Percentiles rank a stretch among this genome's conserved stretches.
phyloP scores from a whole-genome alignment of 1,140 invertebrate genomes.

The Trichonephila clavata region DNA sequence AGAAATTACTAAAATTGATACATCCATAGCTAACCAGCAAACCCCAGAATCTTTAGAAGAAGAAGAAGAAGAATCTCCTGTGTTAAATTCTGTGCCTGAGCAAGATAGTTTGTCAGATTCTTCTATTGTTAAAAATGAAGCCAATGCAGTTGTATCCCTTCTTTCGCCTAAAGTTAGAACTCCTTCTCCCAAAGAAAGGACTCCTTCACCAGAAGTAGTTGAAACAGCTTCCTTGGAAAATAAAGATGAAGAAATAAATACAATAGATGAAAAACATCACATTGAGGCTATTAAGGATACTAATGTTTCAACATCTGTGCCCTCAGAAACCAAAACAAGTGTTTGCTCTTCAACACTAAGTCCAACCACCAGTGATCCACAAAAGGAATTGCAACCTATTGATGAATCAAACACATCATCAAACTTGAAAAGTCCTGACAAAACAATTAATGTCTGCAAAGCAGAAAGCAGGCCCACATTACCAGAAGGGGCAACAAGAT shows the following conservation, averaged over 20 bases:
- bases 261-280: not conserved
- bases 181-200: not conserved
- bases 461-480: conserved; percentile 11
- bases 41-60: not conserved
- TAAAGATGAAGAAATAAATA: not conserved
- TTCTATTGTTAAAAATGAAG: not conserved
- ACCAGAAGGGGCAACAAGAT: conserved; percentile 59
- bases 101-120: not conserved
- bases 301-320: not conserved
- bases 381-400: conserved; percentile 59
- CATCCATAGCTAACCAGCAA: not conserved
- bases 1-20: not conserved
- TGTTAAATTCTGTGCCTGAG: not conserved
- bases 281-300: not conserved
- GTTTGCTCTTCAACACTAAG: not conserved
- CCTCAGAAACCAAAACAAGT: not conserved
- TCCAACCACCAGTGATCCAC: conserved; percentile 8
- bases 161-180: not conserved
- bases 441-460: conserved; percentile 37
- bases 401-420: conserved; percentile 14
- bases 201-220: not conserved
- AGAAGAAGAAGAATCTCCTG: not conserved
- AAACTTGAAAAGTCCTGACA: conserved; percentile 5
- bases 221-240: not conserved
- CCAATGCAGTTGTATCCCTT: not conserved